These are phyloP conservation scores for Phytoseiulus persimilis DNA, from an alignment of 2,888 invertebrate genomes.

Conservation along the genomic window DNA sequence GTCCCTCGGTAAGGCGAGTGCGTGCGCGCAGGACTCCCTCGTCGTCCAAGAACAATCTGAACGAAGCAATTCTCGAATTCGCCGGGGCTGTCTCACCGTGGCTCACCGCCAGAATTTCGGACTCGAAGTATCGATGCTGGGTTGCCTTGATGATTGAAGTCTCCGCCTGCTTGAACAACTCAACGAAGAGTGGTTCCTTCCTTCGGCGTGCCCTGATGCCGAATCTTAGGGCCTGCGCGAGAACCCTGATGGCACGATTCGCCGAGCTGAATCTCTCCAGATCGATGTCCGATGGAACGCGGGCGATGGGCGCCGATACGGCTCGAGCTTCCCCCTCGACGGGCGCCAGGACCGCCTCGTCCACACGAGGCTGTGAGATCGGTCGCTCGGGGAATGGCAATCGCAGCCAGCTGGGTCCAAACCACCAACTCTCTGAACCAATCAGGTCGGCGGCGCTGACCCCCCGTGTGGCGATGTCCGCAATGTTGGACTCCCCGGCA, in stretches of 20 bases:
- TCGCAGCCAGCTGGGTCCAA: background rate
- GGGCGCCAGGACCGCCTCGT: background rate
- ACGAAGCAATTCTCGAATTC: background rate
- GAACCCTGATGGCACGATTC: too few species aligned
- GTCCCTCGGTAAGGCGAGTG: background rate
- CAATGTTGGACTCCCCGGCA: background rate
- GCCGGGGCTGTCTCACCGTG: too few species aligned
- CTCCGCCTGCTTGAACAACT: too few species aligned
- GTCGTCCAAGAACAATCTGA: background rate
- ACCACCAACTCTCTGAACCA: background rate
- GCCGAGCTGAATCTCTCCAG: too few species aligned
- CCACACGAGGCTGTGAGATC: background rate
- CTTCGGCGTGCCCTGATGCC: too few species aligned
- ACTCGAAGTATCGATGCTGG: too few species aligned
- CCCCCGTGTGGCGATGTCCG: constrained; percentile 1
- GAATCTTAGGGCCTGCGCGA: too few species aligned
- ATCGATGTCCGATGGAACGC: too few species aligned
- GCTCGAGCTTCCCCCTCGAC: background rate
- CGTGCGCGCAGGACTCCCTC: background rate
- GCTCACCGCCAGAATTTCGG: too few species aligned
- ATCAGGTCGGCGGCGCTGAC: background rate
- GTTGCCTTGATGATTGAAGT: background rate
- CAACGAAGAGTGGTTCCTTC: too few species aligned
- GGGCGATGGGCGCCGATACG: too few species aligned
- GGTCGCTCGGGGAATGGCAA: background rate